phyloP scores from a whole-genome alignment of 2,797 vertebrate species.

The Poeciliopsis gracilis region DNA sequence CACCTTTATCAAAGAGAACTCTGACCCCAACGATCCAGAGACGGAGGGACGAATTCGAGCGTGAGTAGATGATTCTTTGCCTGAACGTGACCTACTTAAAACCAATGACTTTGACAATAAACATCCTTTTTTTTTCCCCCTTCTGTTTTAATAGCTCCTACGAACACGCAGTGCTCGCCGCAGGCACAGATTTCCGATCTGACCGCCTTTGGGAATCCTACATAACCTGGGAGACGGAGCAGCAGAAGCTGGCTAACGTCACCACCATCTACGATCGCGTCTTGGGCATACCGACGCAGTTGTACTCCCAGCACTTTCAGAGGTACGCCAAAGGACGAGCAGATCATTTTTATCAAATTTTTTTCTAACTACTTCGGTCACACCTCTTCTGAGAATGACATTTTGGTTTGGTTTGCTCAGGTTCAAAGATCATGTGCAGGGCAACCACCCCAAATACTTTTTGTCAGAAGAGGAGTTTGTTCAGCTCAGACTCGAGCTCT shows the following conservation, averaged over 20 bases:
- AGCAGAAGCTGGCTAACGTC: conserved; percentile 89
- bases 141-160: conserved; percentile 83
- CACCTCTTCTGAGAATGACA: not conserved
- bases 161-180: conserved; percentile 93
- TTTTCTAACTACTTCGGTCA: not conserved
- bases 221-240: conserved; percentile 93
- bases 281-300: conserved; percentile 94
- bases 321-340: conserved; percentile 77
- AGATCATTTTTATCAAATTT: not conserved
- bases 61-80: conserved; percentile 78
- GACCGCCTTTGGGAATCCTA: conserved; percentile 98
- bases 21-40: conserved; percentile 88
- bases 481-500: conserved; percentile 90
- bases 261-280: conserved; percentile 94
- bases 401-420: conserved; percentile 65
- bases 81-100: not conserved
- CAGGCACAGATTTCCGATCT: conserved; percentile 97
- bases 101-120: not conserved
- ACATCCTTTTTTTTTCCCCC: too few relatives aligned
- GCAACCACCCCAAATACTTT: conserved; percentile 92
- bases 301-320: conserved; percentile 96
- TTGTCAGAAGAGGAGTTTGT: conserved; percentile 94
- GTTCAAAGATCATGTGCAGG: conserved; percentile 97
- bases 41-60: conserved; percentile 90
- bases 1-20: conserved; percentile 94